Conservation (phyloP, 2,797 vertebrate species). For the Tapirus indicus region DNA sequence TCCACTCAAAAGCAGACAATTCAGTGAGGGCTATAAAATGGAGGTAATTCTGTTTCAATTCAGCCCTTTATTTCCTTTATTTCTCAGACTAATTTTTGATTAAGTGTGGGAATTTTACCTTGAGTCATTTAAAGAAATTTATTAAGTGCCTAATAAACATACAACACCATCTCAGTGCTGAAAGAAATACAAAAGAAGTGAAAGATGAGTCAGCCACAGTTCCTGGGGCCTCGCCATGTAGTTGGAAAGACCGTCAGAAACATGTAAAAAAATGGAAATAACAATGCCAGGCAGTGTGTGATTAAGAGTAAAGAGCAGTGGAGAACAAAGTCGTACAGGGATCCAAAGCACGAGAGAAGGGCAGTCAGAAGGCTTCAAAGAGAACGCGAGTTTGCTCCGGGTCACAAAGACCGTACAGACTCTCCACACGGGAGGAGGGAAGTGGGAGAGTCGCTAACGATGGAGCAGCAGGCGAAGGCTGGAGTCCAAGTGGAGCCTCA, state of each 20-base stretch:
- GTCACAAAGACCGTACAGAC: not conserved
- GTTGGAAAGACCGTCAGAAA: not conserved
- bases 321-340: not conserved
- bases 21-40: not conserved
- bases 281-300: not conserved
- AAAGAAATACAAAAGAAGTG: not conserved
- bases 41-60: not conserved
- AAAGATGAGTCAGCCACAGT: not conserved
- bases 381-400: not conserved
- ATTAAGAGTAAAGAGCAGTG: not conserved
- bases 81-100: not conserved
- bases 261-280: not conserved
- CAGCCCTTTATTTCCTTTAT: not conserved
- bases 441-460: not conserved
- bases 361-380: not conserved
- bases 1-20: not conserved
- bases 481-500: not conserved
- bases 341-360: not conserved
- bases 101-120: not conserved
- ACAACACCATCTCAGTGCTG: not conserved
- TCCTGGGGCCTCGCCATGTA: not conserved
- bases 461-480: not conserved
- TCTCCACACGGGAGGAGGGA: not conserved
- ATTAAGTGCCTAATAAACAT: not conserved
- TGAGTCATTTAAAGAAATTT: not conserved